These are phyloP conservation scores for Odontocolon sp. DNA, from an alignment of 2,888 invertebrate genomes.

Conservation along the genomic window DNA sequence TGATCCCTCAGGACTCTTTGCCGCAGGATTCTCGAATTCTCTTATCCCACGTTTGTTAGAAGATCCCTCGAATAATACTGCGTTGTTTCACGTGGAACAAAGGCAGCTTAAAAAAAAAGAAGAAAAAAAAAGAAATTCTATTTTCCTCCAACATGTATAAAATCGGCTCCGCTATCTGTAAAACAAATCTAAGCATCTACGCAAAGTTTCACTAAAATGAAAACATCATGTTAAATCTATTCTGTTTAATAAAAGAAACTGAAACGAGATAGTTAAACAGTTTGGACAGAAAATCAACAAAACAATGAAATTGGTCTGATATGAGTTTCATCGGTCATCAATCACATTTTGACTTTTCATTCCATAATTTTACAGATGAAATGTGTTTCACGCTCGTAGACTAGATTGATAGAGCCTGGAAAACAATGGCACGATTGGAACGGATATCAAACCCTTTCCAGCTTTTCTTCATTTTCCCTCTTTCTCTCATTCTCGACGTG, in stretches of 20 bases:
- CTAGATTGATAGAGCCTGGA: constrained; percentile 22
- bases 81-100: constrained; percentile 2
- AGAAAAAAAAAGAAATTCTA: background rate
- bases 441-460: background rate
- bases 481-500: background rate
- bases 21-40: constrained; percentile 29
- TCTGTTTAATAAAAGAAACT: background rate
- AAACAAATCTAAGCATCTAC: background rate
- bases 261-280: background rate
- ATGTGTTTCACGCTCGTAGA: constrained; percentile 7
- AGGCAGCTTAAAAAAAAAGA: background rate
- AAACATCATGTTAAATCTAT: background rate
- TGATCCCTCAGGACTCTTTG: constrained; percentile 41
- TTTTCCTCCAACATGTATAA: background rate
- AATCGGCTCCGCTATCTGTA: background rate
- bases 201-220: background rate
- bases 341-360: constrained; percentile 29
- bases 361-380: constrained; percentile 33
- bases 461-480: background rate
- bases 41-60: constrained; percentile 5
- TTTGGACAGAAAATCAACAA: background rate
- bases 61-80: constrained; percentile 2
- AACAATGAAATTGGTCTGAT: background rate
- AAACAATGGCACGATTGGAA: constrained; percentile 10
- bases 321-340: constrained; percentile 4